Evolutionary conservation across 2,113 vertebrate genomes (phyloP).

Genomic region (Corydoras sp.): DNA sequence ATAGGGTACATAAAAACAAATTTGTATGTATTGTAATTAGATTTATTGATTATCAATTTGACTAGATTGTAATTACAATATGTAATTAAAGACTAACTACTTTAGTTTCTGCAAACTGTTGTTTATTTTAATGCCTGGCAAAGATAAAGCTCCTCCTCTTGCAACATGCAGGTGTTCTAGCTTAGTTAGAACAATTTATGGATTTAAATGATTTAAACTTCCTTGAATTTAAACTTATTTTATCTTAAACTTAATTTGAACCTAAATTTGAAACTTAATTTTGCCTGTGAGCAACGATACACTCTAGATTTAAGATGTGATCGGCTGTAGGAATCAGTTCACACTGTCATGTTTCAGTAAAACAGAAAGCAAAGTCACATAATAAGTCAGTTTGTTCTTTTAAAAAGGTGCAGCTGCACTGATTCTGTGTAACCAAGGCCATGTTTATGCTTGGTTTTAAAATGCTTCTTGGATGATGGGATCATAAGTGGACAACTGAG

Average conservation of each 20-base stretch:
- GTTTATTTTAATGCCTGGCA: background rate
- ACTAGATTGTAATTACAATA: no score
- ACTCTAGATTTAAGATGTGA: no score
- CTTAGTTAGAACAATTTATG: no score
- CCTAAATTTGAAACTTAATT: no score
- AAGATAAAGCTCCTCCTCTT: background rate
- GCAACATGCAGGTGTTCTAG: background rate
- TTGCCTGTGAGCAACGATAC: no score
- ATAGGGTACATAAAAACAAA: background rate
- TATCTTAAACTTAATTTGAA: no score
- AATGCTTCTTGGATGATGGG: background rate
- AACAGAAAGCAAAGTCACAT: no score
- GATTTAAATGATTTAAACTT: background rate
- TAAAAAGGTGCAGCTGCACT: background rate
- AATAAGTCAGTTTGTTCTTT: no score
- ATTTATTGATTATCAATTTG: no score
- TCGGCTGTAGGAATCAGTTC: no score
- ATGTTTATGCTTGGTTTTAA: background rate
- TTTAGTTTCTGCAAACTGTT: background rate
- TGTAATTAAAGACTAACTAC: background rate
- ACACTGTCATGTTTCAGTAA: no score
- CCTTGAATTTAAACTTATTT: background rate
- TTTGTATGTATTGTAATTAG: constrained; percentile 1
- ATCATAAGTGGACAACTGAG: constrained; percentile 7
- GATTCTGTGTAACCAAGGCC: background rate